phyloP scores from a whole-genome alignment of 1,140 invertebrate species.

The Drosophila insularis region DNA sequence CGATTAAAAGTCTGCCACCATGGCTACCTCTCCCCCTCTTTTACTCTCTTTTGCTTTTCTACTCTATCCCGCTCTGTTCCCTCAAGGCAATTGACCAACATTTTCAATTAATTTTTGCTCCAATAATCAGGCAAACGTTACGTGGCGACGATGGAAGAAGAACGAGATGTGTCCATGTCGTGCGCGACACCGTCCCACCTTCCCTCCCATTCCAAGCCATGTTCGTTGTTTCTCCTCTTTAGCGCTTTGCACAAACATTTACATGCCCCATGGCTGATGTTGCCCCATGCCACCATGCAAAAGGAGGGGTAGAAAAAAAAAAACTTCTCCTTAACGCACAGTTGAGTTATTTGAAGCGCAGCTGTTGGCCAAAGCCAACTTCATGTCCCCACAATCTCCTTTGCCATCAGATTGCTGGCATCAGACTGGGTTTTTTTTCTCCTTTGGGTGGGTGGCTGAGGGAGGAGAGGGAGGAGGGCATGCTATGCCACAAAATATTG shows the following conservation, averaged over 20 bases:
- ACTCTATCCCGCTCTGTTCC: constrained; percentile 10
- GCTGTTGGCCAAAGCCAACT: constrained; percentile 67
- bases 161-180: constrained; percentile 15
- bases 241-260: constrained; percentile 22
- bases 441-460: constrained; percentile 20
- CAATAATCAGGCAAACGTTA: constrained; percentile 72
- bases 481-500: constrained; percentile 58
- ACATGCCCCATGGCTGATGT: constrained; percentile 24
- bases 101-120: constrained; percentile 82
- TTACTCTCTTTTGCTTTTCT: not conserved
- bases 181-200: not conserved
- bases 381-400: not conserved
- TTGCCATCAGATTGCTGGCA: not conserved
- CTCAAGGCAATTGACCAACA: constrained; percentile 78
- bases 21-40: not conserved
- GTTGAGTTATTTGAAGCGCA: constrained; percentile 75
- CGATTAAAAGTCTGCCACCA: too few relatives aligned
- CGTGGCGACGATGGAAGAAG: constrained; percentile 34
- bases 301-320: not conserved
- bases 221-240: not conserved
- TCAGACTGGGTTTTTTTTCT: constrained; percentile 3
- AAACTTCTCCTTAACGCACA: constrained; percentile 54
- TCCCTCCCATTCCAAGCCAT: not conserved
- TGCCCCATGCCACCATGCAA: not conserved
- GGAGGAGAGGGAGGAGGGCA: not conserved